These are phyloP conservation scores for Listronotus oregonensis DNA, from an alignment of 1,140 invertebrate genomes.

Conservation along the genomic window DNA sequence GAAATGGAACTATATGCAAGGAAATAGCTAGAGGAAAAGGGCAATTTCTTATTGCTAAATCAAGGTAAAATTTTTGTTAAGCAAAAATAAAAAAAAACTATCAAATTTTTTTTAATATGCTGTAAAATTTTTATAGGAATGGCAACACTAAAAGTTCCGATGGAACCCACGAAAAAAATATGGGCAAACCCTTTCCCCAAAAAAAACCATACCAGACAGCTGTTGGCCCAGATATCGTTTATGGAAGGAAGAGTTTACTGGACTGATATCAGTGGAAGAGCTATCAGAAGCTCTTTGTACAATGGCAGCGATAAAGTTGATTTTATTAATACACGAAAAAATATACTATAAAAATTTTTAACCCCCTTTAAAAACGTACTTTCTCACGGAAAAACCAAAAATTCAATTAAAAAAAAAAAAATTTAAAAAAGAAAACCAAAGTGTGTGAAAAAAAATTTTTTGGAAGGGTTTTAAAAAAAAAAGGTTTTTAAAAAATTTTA, in stretches of 20 bases:
- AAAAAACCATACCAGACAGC: slow-evolving; percentile 68
- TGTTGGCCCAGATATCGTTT: slow-evolving; percentile 86
- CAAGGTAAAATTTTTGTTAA: slow-evolving; percentile 83
- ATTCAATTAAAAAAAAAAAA: too few relatives aligned
- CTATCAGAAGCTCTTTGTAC: slow-evolving; percentile 73
- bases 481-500: too few relatives aligned
- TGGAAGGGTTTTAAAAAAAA: too few relatives aligned
- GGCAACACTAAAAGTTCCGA: slow-evolving; percentile 80
- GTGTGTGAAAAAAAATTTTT: too few relatives aligned
- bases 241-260: slow-evolving; percentile 82
- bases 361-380: too few relatives aligned
- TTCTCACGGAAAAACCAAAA: too few relatives aligned
- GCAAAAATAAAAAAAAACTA: slow-evolving; percentile 74
- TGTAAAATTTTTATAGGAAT: slow-evolving; percentile 61
- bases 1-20: slow-evolving; percentile 78
- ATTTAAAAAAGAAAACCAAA: too few relatives aligned
- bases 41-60: slow-evolving; percentile 83
- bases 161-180: slow-evolving; percentile 60
- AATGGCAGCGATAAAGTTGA: slow-evolving; percentile 72
- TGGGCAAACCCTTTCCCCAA: slow-evolving; percentile 64
- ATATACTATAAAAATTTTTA: too few relatives aligned
- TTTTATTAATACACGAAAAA: slow-evolving; percentile 67
- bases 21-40: slow-evolving; percentile 70
- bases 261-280: slow-evolving; percentile 82
- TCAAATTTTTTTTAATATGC: slow-evolving; percentile 61